Evolutionary conservation across 2,888 invertebrate genomes (phyloP).

Genomic region (Ferdinandea cuprea): DNA sequence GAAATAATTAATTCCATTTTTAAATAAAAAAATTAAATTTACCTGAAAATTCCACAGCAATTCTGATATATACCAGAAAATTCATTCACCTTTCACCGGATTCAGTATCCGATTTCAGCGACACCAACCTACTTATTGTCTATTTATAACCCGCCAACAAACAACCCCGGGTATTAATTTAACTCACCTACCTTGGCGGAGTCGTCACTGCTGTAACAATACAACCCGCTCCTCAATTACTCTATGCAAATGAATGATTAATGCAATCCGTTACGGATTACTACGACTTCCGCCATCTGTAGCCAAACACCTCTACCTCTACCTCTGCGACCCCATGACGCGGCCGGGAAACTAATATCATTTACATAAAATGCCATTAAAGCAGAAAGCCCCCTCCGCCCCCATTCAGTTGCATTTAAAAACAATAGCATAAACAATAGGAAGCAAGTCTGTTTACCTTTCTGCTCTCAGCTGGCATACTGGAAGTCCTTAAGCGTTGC

Average conservation of each 20-base stretch:
- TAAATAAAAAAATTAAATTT: too few relatives aligned
- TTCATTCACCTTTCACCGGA: background rate
- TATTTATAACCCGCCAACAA: slow-evolving; percentile 2
- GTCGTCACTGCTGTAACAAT: background rate
- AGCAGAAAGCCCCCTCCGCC: slow-evolving; percentile 22
- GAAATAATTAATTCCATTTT: too few relatives aligned
- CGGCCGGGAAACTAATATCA: slow-evolving; percentile 30
- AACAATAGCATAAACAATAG: slow-evolving; percentile 13
- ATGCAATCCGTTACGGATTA: slow-evolving; percentile 6
- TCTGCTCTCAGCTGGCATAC: slow-evolving; percentile 82
- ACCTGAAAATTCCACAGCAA: background rate
- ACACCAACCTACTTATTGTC: slow-evolving; percentile 12
- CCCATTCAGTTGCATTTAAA: slow-evolving; percentile 7
- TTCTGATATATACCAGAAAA: too few relatives aligned
- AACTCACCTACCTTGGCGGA: slow-evolving; percentile 1
- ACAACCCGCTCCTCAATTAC: slow-evolving; percentile 10
- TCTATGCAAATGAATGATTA: slow-evolving; percentile 36
- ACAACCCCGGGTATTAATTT: slow-evolving; percentile 3
- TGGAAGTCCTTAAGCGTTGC: slow-evolving; percentile 82
- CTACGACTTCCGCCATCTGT: slow-evolving; percentile 8
- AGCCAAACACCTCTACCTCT: too few relatives aligned
- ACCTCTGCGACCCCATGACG: too few relatives aligned
- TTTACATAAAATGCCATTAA: slow-evolving; percentile 38
- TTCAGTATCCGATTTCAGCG: background rate
- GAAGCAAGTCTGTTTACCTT: slow-evolving; percentile 78